Conservation (phyloP, 2,113 vertebrate species). For the Drymodes brunneopygia region DNA sequence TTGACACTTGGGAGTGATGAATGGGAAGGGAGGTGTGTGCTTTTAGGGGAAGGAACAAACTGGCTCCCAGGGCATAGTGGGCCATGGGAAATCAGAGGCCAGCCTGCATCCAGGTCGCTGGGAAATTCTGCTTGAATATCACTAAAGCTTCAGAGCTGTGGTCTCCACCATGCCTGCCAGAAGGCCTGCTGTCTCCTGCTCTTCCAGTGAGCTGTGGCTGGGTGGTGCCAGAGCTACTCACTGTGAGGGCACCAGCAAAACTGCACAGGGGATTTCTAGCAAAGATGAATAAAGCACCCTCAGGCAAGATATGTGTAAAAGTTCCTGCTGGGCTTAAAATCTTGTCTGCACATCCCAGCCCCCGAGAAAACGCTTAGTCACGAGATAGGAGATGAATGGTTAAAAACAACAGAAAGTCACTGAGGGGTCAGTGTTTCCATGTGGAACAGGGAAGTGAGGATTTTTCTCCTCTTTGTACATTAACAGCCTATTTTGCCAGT, state of each 20-base stretch:
- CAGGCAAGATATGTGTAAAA: neutral
- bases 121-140: neutral
- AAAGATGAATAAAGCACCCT: neutral
- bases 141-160: neutral
- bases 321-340: neutral
- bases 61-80: neutral
- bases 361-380: neutral
- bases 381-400: neutral
- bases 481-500: neutral
- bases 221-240: neutral
- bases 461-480: neutral
- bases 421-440: neutral
- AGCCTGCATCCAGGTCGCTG: rapidly evolving
- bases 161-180: neutral
- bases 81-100: neutral
- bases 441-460: neutral
- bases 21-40: rapidly evolving
- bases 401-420: neutral
- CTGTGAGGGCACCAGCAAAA: neutral
- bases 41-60: neutral
- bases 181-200: neutral
- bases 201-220: neutral
- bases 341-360: neutral
- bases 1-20: rapidly evolving
- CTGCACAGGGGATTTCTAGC: neutral